These are phyloP conservation scores for Gopherus evgoodei DNA, from an alignment of 2,113 vertebrate genomes.

Conservation along the genomic window DNA sequence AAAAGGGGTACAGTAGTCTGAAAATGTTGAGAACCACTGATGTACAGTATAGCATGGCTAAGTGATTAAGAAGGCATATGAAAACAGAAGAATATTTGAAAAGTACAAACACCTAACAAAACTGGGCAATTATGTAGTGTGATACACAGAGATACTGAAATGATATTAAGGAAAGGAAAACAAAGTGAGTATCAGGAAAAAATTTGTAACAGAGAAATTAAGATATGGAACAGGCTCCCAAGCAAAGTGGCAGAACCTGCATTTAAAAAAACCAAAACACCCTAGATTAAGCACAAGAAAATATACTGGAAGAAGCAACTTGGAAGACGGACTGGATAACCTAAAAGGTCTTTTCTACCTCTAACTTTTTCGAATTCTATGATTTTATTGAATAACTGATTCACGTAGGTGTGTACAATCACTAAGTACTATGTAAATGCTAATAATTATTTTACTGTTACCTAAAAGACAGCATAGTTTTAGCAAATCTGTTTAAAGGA, in stretches of 20 bases:
- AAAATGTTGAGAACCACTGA: no score
- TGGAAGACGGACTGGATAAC: background rate
- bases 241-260: background rate
- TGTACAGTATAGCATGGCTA: background rate
- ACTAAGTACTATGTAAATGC: conserved; percentile 8
- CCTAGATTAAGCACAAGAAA: background rate
- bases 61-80: conserved; percentile 28
- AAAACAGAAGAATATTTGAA: conserved; percentile 22
- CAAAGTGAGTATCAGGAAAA: conserved; percentile 1
- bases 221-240: background rate
- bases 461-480: conserved; percentile 17
- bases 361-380: background rate
- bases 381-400: conserved; percentile 23
- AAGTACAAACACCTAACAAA: conserved; percentile 44
- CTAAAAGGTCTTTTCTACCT: conserved; percentile 18
- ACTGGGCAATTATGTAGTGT: conserved; percentile 62
- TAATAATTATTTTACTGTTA: background rate
- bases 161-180: conserved; percentile 52
- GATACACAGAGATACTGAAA: conserved; percentile 56
- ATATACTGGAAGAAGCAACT: background rate
- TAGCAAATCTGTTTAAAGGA: conserved; percentile 45
- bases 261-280: background rate
- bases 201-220: background rate
- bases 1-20: no score
- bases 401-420: background rate